Evolutionary conservation across 2,888 invertebrate species (phyloP).

Genomic region (Athrips mouffetella): DNA sequence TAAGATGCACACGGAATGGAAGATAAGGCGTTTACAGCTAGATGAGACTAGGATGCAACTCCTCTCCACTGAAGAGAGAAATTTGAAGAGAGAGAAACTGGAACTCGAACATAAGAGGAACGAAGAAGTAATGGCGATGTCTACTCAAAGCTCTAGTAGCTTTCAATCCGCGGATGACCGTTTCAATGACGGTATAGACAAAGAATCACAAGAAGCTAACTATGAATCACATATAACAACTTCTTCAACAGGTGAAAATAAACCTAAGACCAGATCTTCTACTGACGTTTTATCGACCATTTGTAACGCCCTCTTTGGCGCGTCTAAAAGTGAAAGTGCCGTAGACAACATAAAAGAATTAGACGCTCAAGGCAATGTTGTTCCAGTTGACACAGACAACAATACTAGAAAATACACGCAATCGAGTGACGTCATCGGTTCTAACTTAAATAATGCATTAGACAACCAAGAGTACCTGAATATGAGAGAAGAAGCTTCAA

Average conservation of each 20-base stretch:
- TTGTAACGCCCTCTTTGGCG: slow-evolving; percentile 56
- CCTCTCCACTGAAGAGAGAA: slow-evolving; percentile 71
- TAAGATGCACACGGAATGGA: slow-evolving; percentile 77
- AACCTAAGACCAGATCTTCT: slow-evolving; percentile 38
- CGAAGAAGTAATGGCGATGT: slow-evolving; percentile 61
- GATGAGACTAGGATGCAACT: slow-evolving; percentile 67
- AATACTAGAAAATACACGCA: slow-evolving; percentile 33
- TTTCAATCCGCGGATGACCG: slow-evolving; percentile 39
- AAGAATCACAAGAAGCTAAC: slow-evolving; percentile 19
- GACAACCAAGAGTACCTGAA: slow-evolving; percentile 55
- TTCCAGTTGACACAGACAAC: slow-evolving; percentile 31
- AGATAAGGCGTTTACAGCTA: slow-evolving; percentile 67
- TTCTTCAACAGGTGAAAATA: slow-evolving; percentile 32
- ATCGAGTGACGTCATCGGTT: slow-evolving; percentile 56
- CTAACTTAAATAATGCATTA: slow-evolving; percentile 40
- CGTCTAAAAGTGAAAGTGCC: slow-evolving; percentile 35
- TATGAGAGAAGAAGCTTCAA: slow-evolving; percentile 61
- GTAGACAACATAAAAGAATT: slow-evolving; percentile 56
- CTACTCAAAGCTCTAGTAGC: slow-evolving; percentile 46
- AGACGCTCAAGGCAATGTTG: slow-evolving; percentile 61
- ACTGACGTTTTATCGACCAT: slow-evolving; percentile 53
- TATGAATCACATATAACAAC: slow-evolving; percentile 26
- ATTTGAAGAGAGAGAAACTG: slow-evolving; percentile 74
- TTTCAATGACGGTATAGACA: slow-evolving; percentile 25
- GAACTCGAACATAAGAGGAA: slow-evolving; percentile 63